Base-by-base conservation (phyloP, 2,113 vertebrate genomes). In the Poeciliopsis turrubarensis region DNA sequence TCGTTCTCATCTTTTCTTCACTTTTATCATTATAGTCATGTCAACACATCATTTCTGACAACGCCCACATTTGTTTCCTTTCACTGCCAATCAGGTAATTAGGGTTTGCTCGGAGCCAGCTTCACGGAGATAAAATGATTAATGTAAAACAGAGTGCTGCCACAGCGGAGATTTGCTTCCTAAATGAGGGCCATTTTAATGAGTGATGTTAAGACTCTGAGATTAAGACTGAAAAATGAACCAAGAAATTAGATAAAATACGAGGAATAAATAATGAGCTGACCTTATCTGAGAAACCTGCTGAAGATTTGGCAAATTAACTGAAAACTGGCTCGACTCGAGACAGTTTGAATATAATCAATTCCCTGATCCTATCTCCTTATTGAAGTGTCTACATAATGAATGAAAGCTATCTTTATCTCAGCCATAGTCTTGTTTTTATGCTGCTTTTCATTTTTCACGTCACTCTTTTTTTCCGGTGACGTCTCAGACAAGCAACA, bases 171-270 rank as follows among this genome's bases (percentile, higher is more conserved):
- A 19, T 68, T 47, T 64, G 60, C 25, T 77, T 67, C 14, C 17
- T 82, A 78, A 82, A 71, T 73, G 31, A 72, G 26, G 15, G 25
- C 27, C 51, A 60, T 73, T 81, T 79, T 75, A 75, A 72, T 75
- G 78, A 85, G 70, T 44, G 13, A 63, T 19, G 8, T 64, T 54
- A 64, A 61, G 31, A 62, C 47, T 13, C 14, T 10, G 2, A 73
- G 41, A 72, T 13, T 2, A 57, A n/a, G 22, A 9, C 60, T 37
- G 30, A 44, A 47, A 68, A 69, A 70, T 5, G 4, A 64, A 66
- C 3, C 3, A 27, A 39, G 51, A 8, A 19, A n/a, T 10, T 22
- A 19, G 51, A 74, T 3, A n/a, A 79, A 77, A 81, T 54, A 51
- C n/a, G 64, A 72, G 34, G 60, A 70, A 17, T 60, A 68, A 82